Percentiles rank a stretch among this genome's conserved stretches.
Conservation (phyloP, 2,888 invertebrate genomes). For the Altica lythri region DNA sequence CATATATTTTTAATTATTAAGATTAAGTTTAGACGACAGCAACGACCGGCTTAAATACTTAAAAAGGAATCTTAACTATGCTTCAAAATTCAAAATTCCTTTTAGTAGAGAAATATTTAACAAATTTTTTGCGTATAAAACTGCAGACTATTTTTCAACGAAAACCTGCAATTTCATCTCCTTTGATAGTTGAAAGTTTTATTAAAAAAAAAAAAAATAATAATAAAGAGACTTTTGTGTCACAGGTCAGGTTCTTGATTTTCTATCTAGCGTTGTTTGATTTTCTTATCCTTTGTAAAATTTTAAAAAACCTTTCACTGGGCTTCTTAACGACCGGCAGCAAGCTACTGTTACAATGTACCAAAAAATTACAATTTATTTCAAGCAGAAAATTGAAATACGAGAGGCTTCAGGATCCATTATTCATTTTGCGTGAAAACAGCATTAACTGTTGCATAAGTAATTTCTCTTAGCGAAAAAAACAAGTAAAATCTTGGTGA, state of each 20-base stretch:
- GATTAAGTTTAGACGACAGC: too few species aligned
- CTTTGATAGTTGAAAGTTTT: constrained; percentile 10
- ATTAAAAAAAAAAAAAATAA: constrained; percentile 15
- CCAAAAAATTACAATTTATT: constrained; percentile 26
- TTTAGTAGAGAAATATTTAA: too few species aligned
- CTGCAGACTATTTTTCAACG: too few species aligned
- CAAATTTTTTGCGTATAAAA: too few species aligned
- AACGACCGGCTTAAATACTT: too few species aligned
- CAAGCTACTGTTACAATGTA: constrained; percentile 22
- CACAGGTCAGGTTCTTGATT: constrained; percentile 3
- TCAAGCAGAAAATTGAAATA: constrained; percentile 24
- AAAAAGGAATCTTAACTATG: too few species aligned
- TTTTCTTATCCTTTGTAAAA: constrained; percentile 13
- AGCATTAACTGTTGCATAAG: constrained; percentile 26
- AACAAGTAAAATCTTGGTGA: constrained; percentile 13
- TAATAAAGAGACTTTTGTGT: constrained; percentile 7
- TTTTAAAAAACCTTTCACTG: constrained; percentile 16
- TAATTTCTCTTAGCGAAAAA: constrained; percentile 19
- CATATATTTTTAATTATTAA: too few species aligned
- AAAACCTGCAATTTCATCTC: constrained; percentile 10
- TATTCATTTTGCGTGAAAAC: constrained; percentile 21
- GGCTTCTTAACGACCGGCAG: constrained; percentile 10
- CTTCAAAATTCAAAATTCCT: too few species aligned
- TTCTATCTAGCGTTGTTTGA: constrained; percentile 10
- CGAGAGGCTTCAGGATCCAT: constrained; percentile 22